Percentiles rank a stretch among this genome's conserved stretches.
Conservation (phyloP, 1,140 invertebrate species). For the Samia ricini region DNA sequence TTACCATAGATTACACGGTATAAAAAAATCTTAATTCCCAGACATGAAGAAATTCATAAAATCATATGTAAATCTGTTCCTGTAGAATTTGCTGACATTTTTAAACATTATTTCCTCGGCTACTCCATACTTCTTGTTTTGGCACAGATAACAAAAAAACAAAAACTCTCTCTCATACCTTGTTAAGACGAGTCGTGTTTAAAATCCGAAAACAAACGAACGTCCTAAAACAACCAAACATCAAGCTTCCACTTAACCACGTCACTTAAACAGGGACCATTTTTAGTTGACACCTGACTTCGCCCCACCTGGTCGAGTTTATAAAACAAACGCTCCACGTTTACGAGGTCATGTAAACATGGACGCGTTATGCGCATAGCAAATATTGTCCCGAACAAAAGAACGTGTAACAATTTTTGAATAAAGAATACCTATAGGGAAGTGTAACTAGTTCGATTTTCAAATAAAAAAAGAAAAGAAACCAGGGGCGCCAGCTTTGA, state of each 20-base stretch:
- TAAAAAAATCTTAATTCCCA: no score
- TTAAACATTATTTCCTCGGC: neutral
- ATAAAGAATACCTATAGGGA: slow-evolving; percentile 46
- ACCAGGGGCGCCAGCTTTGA: slow-evolving; percentile 39
- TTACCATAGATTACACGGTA: no score
- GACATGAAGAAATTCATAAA: neutral
- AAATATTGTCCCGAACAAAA: slow-evolving; percentile 64
- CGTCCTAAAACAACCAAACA: slow-evolving; percentile 69
- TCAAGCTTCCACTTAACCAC: slow-evolving; percentile 61
- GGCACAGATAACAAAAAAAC: slow-evolving; percentile 53
- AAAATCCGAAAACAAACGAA: slow-evolving; percentile 58
- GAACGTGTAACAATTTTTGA: slow-evolving; percentile 59
- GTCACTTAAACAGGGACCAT: slow-evolving; percentile 57
- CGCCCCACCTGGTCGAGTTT: slow-evolving; percentile 10
- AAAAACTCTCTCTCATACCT: slow-evolving; percentile 38
- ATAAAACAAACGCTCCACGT: slow-evolving; percentile 21
- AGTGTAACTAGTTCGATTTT: slow-evolving; percentile 51
- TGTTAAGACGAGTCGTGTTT: slow-evolving; percentile 61
- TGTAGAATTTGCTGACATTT: neutral
- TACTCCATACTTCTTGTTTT: slow-evolving; percentile 19
- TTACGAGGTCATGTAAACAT: slow-evolving; percentile 37
- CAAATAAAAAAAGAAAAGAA: no score
- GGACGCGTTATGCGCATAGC: slow-evolving; percentile 54
- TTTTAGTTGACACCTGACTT: slow-evolving; percentile 36
- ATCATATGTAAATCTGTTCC: neutral